Base-by-base conservation (phyloP, 2,797 vertebrate genomes). In the Alosa sapidissima region DNA sequence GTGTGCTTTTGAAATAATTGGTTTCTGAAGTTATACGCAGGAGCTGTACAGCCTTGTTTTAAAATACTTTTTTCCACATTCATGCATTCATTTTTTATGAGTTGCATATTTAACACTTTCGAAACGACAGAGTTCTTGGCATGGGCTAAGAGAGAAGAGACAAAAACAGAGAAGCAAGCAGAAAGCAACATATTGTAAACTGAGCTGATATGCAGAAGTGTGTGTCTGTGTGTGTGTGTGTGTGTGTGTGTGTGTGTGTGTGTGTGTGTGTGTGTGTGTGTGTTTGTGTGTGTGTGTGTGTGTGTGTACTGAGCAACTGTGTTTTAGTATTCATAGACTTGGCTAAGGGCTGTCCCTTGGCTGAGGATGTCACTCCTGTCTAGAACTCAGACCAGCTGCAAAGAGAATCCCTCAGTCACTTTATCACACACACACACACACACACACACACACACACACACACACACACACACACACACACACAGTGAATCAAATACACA, bases 211-310 rank as follows among this genome's bases (percentile, higher is more conserved):
- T 16, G 51, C 51, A 52, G 51, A 11, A 52, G 13, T 14, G 2
- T 0, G 62, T 62, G 75, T 13, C 45, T 72, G 84, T 54, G n/a
- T 9, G 85, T 1, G 3, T 52, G 82, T 24, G 1, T 83, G 47
- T 41, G 19, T 49, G 8, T 81, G 78, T 65, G 1, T 82, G 58
- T 81, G 58, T 6, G 14, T 85, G 14, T 5, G 52, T 84, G 52
- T 84, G 78, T 65, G 45, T 72, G 52, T 55, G 24, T 7, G 55
- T 78, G 28, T 48, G 62, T 51, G 49, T 58, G 82, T 82, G 62
- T 82, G 55, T 24, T 85, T 82, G 49, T 41, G 68, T 86, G 68
- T 55, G 81, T 83, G 68, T 81, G 36, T 81, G 8, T 58, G 81
- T 62, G 51, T 36, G 0, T n/a, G 60, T 24, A 52, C 11, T 19